Percentiles rank a stretch among this genome's conserved stretches.
Evolutionary conservation across 2,888 invertebrate species (phyloP).

Genomic region (Coremacera marginata): DNA sequence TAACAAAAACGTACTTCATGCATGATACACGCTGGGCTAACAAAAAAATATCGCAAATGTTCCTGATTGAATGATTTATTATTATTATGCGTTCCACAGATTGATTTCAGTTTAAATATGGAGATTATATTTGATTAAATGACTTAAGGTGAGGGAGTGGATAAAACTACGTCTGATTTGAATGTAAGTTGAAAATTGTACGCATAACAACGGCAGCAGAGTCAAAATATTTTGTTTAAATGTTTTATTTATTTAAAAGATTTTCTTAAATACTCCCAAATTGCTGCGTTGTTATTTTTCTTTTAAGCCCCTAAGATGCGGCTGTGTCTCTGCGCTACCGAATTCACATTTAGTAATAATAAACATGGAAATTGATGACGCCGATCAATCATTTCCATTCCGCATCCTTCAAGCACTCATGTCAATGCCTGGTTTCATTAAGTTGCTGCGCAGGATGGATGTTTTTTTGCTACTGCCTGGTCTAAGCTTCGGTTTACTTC

Average conservation of each 20-base stretch:
- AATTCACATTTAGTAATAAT: constrained; percentile 42
- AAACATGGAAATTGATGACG: constrained; percentile 58
- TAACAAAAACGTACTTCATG: too few relatives aligned
- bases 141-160: background rate
- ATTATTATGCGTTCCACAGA: constrained; percentile 28
- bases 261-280: background rate
- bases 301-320: background rate
- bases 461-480: background rate
- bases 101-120: constrained; percentile 28
- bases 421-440: constrained; percentile 14
- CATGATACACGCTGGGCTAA: too few relatives aligned
- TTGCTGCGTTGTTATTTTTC: too few relatives aligned
- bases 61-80: background rate
- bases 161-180: background rate
- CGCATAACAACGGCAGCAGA: background rate
- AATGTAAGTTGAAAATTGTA: background rate
- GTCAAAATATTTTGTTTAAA: background rate
- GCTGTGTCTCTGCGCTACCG: background rate
- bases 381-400: constrained; percentile 58
- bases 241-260: background rate
- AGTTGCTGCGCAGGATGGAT: background rate
- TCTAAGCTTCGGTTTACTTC: background rate
- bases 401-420: background rate
- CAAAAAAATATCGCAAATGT: too few relatives aligned
- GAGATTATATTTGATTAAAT: constrained; percentile 8